Base-by-base conservation (phyloP, 2,888 invertebrate species). In the Amphipyra berbera region DNA sequence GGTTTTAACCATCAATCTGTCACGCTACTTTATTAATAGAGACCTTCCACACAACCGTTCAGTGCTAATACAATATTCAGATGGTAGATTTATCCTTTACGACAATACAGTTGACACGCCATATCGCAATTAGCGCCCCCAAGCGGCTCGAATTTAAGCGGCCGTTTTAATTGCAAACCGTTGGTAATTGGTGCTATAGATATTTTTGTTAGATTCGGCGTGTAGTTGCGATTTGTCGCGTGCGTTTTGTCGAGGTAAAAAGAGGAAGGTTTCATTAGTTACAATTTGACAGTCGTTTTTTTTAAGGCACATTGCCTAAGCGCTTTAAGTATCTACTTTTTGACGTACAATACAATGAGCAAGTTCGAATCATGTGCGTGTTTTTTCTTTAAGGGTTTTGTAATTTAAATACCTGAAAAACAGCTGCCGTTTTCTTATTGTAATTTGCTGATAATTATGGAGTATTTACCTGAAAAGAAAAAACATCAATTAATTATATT, bases 101-200 rank as follows among this genome's bases (percentile, higher is more conserved):
- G 48, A 48, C 40, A 40, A 44, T 46, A 7, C 1, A 37, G 42
- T 48, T 56, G 68, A 56, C 73, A 79, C 65, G 75, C 54, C 46
- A 79, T 71, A 69, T 59, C 47, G 56, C 52, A 64, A 76, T 79
- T 73, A 78, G 45, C 44, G 52, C 6, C 53, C 59, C 63, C 50
- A 33, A 45, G 49, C 52, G 62, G 54, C 38, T 42, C 52, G 40
- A 66, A 70, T 76, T 78, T 52, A 70, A 72, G 61, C 61, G 46
- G 52, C 52, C 41, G 64, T 69, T 72, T 71, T 82, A 79, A 82
- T 82, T 79, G 71, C 63, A 37, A 73, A 44, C 59, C 14, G 38
- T 49, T 58, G 47, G 61, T 75, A 71, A 81, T 76, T 81, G 68
- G 73, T 10, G 59, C 66, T 67, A 75, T 69, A 73, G 66, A 64